Evolutionary conservation across 1,140 invertebrate genomes (phyloP).

Genomic region (Atta texana): DNA sequence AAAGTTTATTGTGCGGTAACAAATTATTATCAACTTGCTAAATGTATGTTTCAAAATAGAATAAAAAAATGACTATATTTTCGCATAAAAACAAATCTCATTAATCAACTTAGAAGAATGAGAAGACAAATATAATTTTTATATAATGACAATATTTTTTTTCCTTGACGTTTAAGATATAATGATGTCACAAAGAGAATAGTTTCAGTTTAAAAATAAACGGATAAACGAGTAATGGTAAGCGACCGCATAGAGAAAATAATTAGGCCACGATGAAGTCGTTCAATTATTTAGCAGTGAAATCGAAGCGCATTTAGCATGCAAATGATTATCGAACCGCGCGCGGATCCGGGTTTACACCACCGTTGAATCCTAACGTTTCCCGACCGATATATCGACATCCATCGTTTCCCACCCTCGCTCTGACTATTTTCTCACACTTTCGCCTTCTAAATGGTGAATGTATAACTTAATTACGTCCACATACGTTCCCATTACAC

Average conservation of each 20-base stretch:
- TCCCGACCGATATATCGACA: constrained; percentile 28
- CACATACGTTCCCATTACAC: not conserved
- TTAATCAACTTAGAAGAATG: not conserved
- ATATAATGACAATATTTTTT: not conserved
- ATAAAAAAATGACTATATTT: not conserved
- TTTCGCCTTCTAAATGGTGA: constrained; percentile 1
- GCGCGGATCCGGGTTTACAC: constrained; percentile 72
- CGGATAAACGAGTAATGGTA: constrained; percentile 46
- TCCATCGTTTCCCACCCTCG: constrained; percentile 27
- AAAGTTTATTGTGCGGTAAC: not conserved
- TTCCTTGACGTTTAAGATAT: not conserved
- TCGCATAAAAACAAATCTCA: not conserved
- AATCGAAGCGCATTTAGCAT: constrained; percentile 79
- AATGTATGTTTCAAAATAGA: not conserved
- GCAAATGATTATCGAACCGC: constrained; percentile 79
- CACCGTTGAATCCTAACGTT: constrained; percentile 66
- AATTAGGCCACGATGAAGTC: constrained; percentile 72
- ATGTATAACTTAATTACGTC: not conserved
- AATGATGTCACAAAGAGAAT: constrained; percentile 3
- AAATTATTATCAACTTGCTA: constrained; percentile 10
- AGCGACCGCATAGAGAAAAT: constrained; percentile 67
- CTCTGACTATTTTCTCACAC: constrained; percentile 12
- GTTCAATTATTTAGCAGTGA: constrained; percentile 79
- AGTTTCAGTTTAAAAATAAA: constrained; percentile 51
- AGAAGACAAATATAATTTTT: not conserved